Evolutionary conservation across 1,140 invertebrate genomes (phyloP).

Genomic region (Sycobia sp.): DNA sequence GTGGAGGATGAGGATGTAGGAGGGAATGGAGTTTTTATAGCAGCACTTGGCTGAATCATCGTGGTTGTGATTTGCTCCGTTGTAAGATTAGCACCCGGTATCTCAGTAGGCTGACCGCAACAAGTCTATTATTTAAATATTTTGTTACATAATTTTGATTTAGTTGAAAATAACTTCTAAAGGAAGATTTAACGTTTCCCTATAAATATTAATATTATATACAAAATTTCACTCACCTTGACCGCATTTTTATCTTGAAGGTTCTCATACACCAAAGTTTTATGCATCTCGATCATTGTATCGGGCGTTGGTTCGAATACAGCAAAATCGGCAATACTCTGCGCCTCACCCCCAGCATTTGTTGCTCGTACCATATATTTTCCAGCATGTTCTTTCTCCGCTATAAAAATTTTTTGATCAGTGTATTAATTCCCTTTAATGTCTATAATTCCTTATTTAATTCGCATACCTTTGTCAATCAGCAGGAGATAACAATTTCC

Average conservation of each 20-base stretch:
- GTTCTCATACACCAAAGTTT: conserved; percentile 69
- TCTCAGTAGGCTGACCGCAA: conserved; percentile 39
- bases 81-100: conserved; percentile 50
- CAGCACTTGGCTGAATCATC: conserved; percentile 51
- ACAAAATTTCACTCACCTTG: conserved; percentile 45
- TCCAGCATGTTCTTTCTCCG: conserved; percentile 68
- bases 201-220: neutral
- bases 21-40: conserved; percentile 49
- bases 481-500: conserved; percentile 71
- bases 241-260: conserved; percentile 54
- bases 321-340: conserved; percentile 77
- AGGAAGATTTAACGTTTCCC: neutral
- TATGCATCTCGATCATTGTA: conserved; percentile 70
- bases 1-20: conserved; percentile 45
- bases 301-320: conserved; percentile 75
- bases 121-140: conserved; percentile 33
- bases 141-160: conserved; percentile 3
- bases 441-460: neutral
- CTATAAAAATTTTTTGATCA: conserved; percentile 50
- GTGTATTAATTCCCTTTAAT: neutral
- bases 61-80: conserved; percentile 53
- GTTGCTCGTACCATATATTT: conserved; percentile 75
- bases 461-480: conserved; percentile 70
- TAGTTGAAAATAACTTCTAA: neutral
- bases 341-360: conserved; percentile 77